These are phyloP conservation scores for Stramonita haemastoma DNA, from an alignment of 2,888 invertebrate genomes.

Conservation along the genomic window DNA sequence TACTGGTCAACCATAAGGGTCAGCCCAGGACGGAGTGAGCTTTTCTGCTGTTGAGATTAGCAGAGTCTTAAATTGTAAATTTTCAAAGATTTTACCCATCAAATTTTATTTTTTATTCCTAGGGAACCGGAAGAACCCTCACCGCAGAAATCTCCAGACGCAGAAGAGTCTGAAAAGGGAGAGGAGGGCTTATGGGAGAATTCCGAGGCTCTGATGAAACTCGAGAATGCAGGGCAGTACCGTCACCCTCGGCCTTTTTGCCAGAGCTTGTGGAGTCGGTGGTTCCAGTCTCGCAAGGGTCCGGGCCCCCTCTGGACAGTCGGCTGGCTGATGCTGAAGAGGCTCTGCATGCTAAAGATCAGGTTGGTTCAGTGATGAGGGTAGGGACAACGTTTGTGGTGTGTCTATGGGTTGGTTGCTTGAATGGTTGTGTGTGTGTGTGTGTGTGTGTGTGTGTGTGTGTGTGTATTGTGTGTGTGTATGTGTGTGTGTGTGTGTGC, in stretches of 20 bases:
- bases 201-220: neutral
- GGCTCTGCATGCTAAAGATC: constrained; percentile 15
- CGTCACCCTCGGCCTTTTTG: neutral
- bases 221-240: too few relatives aligned
- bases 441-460: neutral
- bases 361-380: neutral
- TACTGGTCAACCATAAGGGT: too few relatives aligned
- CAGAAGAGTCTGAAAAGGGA: neutral
- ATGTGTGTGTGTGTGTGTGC: neutral
- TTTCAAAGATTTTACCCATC: too few relatives aligned
- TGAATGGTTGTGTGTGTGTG: neutral
- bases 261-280: neutral
- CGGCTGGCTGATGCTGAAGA: constrained; percentile 40
- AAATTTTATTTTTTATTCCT: neutral
- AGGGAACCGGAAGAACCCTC: neutral
- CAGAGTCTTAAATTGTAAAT: too few relatives aligned
- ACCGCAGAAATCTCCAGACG: neutral
- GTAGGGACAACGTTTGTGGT: too few relatives aligned
- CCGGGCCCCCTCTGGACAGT: constrained; percentile 12
- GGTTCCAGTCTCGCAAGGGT: neutral
- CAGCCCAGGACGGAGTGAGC: too few relatives aligned
- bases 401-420: neutral
- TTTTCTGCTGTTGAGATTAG: too few relatives aligned
- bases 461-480: neutral
- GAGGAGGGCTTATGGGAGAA: neutral